Evolutionary conservation across 2,888 invertebrate genomes (phyloP), one percentile per base, ranked within the genome.

Genomic region (Zonitis immaculata): DNA sequence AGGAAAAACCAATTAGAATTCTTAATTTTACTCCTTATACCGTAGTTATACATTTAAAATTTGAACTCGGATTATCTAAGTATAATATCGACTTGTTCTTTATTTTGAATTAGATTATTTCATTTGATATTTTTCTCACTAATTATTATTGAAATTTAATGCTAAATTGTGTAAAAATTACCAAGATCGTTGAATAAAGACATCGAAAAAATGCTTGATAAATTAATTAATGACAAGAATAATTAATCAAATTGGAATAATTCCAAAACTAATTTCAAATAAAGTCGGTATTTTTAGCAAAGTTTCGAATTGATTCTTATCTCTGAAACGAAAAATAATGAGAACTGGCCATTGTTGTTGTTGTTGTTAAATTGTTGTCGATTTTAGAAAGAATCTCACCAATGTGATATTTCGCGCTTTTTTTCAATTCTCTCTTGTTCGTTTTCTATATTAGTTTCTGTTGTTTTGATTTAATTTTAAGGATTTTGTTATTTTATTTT

Each of bases 371-470:
- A 5, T 22, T 22, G 22, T 22, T 22, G 22, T 22, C 5, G 22
- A n/a, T 39, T 39, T 6, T 3, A 20, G 16, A 9, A 20, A 20
- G 20, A 39, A 39, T 39, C 20, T 39, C 6, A 39, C 18, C 39
- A 20, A 39, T 6, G 39, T 39, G 39, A 39, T 20, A 39, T 39
- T 39, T 39, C 39, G 39, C 39, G 39, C 39, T 39, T 39, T 39
- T 6, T 39, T 39, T 1, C 2, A 18, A 35, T 35, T 35, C 35
- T 16, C n/a, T 4, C n/a, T 22, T n/a, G n/a, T n/a, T 9, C 27
- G 9, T 8, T 27, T 9, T 27, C 27, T 32, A 7, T 28, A n/a
- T 8, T 27, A 9, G n/a, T 35, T 4, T n/a, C 2, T n/a, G 39
- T 20, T 39, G 39, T 39, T 20, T 39, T 39, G 20, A 39, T 20